Evolutionary conservation across 1,140 invertebrate species (phyloP).

Genomic region (Drosophila melanica): DNA sequence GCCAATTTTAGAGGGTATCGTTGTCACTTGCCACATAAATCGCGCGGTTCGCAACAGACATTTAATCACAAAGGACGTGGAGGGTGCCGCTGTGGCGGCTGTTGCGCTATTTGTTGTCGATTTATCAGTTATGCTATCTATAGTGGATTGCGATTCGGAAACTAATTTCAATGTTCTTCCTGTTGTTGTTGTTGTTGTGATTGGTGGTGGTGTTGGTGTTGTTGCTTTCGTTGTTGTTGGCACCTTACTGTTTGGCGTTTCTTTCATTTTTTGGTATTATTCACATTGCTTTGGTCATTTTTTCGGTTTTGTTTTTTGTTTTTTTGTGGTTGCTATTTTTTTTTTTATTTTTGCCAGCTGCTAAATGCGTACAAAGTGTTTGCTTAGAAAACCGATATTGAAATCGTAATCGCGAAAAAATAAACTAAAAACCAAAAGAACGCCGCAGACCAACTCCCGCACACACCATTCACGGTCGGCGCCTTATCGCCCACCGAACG

Average conservation of each 20-base stretch:
- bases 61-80: slow-evolving; percentile 77
- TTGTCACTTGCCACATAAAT: slow-evolving; percentile 84
- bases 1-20: slow-evolving; percentile 81
- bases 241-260: slow-evolving; percentile 69
- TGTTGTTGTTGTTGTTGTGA: neutral
- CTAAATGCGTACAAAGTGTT: slow-evolving; percentile 8
- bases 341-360: slow-evolving; percentile 13
- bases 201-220: slow-evolving; percentile 31
- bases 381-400: slow-evolving; percentile 1
- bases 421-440: no score
- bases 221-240: slow-evolving; percentile 52
- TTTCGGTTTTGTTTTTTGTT: neutral
- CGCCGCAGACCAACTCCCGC: neutral
- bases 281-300: slow-evolving; percentile 45
- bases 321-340: neutral
- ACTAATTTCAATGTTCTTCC: slow-evolving; percentile 3
- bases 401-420: neutral
- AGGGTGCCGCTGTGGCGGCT: slow-evolving; percentile 29
- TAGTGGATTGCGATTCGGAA: slow-evolving; percentile 12
- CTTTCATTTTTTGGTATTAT: slow-evolving; percentile 75
- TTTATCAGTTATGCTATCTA: slow-evolving; percentile 11
- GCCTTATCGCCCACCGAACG: slow-evolving; percentile 26
- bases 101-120: slow-evolving; percentile 21
- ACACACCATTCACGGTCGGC: neutral
- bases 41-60: slow-evolving; percentile 78